Evolutionary conservation across 2,797 vertebrate species (phyloP).

Genomic region (Alfaro cultratus): DNA sequence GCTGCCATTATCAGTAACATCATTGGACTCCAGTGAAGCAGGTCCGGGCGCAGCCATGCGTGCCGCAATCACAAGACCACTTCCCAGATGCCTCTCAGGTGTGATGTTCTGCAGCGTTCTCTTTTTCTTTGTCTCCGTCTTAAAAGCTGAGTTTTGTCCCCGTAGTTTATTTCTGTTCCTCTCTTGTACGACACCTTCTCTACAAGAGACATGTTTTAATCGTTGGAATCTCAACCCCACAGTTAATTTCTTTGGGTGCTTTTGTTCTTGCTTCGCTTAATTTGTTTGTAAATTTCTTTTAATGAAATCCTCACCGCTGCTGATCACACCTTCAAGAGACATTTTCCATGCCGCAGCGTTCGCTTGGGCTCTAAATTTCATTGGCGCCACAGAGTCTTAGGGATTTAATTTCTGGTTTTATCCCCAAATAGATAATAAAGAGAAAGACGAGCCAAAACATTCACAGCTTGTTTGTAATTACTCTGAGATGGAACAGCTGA

Average conservation of each 20-base stretch:
- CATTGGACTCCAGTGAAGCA: slow-evolving; percentile 55
- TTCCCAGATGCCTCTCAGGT: slow-evolving; percentile 52
- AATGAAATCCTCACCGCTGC: not conserved
- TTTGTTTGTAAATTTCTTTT: not conserved
- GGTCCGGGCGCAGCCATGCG: slow-evolving; percentile 57
- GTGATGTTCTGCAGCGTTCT: slow-evolving; percentile 21
- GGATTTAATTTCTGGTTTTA: slow-evolving; percentile 4
- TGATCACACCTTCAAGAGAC: not conserved
- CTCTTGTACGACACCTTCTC: slow-evolving; percentile 4
- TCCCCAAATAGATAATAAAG: too few relatives aligned
- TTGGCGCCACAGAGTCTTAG: slow-evolving; percentile 8
- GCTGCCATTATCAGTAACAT: slow-evolving; percentile 65
- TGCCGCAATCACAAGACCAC: slow-evolving; percentile 38
- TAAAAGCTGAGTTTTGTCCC: slow-evolving; percentile 18
- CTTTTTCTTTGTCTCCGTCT: slow-evolving; percentile 7
- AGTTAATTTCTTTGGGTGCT: not conserved
- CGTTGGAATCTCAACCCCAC: slow-evolving; percentile 7
- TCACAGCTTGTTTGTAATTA: slow-evolving; percentile 27
- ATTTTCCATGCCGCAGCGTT: slow-evolving; percentile 13
- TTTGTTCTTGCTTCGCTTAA: slow-evolving; percentile 17
- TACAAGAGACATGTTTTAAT: slow-evolving; percentile 11
- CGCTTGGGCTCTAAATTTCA: slow-evolving; percentile 12
- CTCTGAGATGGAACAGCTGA: slow-evolving; percentile 25
- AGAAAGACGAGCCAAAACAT: slow-evolving; percentile 1
- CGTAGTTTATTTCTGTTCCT: slow-evolving; percentile 6